A percentile compares a stretch with the other conserved stretches of the same genome.
phyloP scores from a whole-genome alignment of 2,113 vertebrate genomes.

The Plestiodon gilberti region DNA sequence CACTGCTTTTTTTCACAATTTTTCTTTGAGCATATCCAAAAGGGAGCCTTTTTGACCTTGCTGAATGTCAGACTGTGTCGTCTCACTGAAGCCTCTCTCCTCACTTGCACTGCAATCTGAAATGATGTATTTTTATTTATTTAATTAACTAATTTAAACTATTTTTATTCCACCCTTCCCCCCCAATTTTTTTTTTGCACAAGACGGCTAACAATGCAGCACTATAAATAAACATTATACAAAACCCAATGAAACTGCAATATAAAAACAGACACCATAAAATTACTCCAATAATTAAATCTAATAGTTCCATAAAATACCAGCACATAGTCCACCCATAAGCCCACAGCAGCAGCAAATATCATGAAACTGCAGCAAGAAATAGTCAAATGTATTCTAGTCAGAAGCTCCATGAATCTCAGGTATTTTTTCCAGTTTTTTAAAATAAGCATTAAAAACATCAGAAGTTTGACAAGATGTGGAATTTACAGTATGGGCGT shows the following conservation, averaged over 20 bases:
- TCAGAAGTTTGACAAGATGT: background rate
- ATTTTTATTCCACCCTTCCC: too few species aligned
- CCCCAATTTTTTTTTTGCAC: too few species aligned
- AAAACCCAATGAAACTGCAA: too few species aligned
- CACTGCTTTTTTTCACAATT: background rate
- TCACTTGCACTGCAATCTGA: background rate
- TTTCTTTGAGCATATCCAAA: background rate
- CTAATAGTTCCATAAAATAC: too few species aligned
- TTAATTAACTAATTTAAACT: background rate
- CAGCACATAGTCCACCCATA: too few species aligned
- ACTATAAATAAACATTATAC: too few species aligned
- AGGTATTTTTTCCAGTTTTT: background rate
- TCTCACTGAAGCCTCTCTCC: too few species aligned
- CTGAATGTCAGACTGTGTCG: background rate
- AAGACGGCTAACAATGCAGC: too few species aligned
- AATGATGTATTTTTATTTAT: too few species aligned
- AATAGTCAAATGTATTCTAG: background rate
- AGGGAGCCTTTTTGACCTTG: background rate
- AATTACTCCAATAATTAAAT: too few species aligned
- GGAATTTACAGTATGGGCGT: background rate
- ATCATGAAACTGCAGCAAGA: background rate
- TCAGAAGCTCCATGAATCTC: background rate
- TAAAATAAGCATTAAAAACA: background rate
- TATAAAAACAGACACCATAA: too few species aligned
- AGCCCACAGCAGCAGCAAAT: background rate